Base-by-base conservation (phyloP, 2,888 invertebrate species). In the Ceriagrion tenellum region DNA sequence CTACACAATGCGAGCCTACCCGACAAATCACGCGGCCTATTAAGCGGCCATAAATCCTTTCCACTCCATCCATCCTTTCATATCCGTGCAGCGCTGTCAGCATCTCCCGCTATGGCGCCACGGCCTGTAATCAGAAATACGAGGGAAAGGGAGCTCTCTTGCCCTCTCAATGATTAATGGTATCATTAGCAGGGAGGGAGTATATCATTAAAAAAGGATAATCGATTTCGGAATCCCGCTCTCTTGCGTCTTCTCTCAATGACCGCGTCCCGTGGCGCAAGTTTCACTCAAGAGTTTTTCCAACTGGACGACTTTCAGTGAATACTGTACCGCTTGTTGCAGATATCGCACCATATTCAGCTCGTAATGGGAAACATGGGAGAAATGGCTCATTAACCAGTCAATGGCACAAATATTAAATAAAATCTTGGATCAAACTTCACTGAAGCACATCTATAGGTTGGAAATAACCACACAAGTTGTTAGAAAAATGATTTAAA, bases 121-220 rank as follows among this genome's bases (percentile, higher is more conserved):
- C 13, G 69, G 93, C 69, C 69, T 93, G 35, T 93, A 93, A 93
- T 93, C 93, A 59, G 20, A 8, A 47, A 47, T 2, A 16, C 81
- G 81, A 20, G 35, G 40, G n/a, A 18, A 69, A 69, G 69, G 63
- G 47, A 26, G n/a, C 69, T 69, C 69, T 47, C 59, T 56, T 93
- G 47, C 40, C 26, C 69, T 56, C 47, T n/a, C 40, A 23, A 69
- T 93, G 93, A 93, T 93, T 93, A 93, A 93, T 93, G 93, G 93
- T 69, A 69, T 93, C 93, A 93, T 93, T 93, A 93, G 93, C 69
- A 47, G n/a, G 93, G 69, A 69, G 81, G 69, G 63, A 93, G 93
- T 93, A 47, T 69, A 93, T 93, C 93, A 93, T 93, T 93, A 93
- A 93, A 59, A 47, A 93, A 69, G 93, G 93, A 93, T 93, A 93